Conservation (phyloP, 2,113 vertebrate genomes). For the Paramormyrops kingsleyae region DNA sequence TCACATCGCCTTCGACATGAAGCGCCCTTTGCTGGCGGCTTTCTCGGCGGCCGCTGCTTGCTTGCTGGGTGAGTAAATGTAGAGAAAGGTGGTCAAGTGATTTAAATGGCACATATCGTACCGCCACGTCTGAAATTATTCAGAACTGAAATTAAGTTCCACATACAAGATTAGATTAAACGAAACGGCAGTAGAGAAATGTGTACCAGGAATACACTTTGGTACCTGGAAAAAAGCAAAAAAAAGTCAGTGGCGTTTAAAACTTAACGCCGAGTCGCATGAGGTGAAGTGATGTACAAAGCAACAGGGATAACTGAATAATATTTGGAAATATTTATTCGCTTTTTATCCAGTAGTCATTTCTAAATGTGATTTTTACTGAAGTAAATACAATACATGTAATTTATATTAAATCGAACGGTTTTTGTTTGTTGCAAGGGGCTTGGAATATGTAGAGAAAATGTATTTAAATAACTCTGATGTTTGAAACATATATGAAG, state of each 20-base stretch:
- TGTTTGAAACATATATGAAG: neutral
- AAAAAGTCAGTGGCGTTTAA: neutral
- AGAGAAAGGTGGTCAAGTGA: neutral
- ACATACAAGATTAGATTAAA: neutral
- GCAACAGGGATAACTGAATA: neutral
- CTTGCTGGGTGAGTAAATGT: constrained; percentile 47
- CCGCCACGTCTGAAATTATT: neutral
- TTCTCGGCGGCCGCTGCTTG: constrained; percentile 39
- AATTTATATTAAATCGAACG: neutral
- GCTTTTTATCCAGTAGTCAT: neutral
- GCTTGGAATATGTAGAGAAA: neutral
- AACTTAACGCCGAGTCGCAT: neutral
- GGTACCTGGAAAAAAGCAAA: neutral
- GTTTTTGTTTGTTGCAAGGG: neutral
- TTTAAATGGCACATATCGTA: neutral
- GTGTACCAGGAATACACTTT: neutral
- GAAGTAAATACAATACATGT: neutral
- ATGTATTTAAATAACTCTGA: neutral
- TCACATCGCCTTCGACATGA: constrained; percentile 36
- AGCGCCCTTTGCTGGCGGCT: constrained; percentile 33
- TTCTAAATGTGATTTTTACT: neutral
- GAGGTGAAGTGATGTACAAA: neutral
- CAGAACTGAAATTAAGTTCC: neutral
- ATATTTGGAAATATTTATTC: neutral
- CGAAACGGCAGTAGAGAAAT: neutral